Base-by-base conservation (phyloP, 2,888 invertebrate species). In the Hydroisotoma schaefferi region DNA sequence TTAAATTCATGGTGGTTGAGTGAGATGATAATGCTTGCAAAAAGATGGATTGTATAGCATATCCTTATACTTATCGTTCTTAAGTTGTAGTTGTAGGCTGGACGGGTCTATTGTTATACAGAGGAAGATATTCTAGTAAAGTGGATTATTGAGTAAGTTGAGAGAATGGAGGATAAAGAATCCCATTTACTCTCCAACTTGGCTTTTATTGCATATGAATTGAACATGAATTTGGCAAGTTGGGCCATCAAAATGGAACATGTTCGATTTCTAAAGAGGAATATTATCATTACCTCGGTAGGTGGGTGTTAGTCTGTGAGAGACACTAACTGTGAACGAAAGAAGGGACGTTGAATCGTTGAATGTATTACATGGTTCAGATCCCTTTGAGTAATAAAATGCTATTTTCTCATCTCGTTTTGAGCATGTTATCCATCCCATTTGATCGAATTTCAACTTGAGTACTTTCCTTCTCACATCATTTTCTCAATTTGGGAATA, bases 161-260 rank as follows among this genome's bases (percentile, higher is more conserved):
- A n/a, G n/a, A n/a, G n/a, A n/a, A n/a, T n/a, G n/a, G n/a, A n/a
- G n/a, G n/a, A n/a, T n/a, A n/a, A n/a, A n/a, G n/a, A n/a, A n/a
- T n/a, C n/a, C n/a, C n/a, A n/a, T n/a, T n/a, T n/a, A n/a, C n/a
- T n/a, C n/a, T n/a, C n/a, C n/a, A n/a, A n/a, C n/a, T n/a, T 33
- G 33, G 33, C 8, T 10, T 10, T 33, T 33, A 40, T 40, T 40
- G 40, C 15, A 10, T 20, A 40, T 5, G 40, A 40, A 40, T 40
- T 40, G 40, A 18, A n/a, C 5, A 40, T 18, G 40, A 8, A 40
- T 40, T 5, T 40, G 15, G 40, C 43, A 54, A 56, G 40, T 20
- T 23, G 28, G 33, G 48, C 52, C 53, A 52, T 60, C 56, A 56
- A 60, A 56, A 22, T 52, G n/a, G 60, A 48, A 56, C 60, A 56